A percentile compares a stretch with the other conserved stretches of the same genome.
phyloP scores from a whole-genome alignment of 2,113 vertebrate species.

The Ammospiza caudacuta region DNA sequence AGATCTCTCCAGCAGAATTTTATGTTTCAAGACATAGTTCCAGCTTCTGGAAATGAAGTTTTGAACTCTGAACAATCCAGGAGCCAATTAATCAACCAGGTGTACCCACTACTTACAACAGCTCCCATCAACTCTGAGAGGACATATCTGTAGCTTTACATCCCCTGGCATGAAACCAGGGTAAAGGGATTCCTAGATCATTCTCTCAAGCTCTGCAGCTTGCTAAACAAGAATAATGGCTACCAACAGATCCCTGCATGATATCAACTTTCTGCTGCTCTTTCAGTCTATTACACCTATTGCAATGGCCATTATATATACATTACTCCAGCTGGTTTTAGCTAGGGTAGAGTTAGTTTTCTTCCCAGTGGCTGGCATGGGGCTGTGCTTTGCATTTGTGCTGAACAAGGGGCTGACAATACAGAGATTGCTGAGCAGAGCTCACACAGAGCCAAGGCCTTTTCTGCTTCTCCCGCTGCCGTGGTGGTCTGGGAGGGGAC shows the following conservation, averaged over 20 bases:
- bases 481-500: not conserved
- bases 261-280: not conserved
- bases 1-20: not conserved
- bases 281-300: not conserved
- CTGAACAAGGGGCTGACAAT: not conserved
- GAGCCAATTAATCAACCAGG: not conserved
- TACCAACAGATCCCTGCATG: not conserved
- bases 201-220: not conserved
- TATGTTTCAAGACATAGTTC: not conserved
- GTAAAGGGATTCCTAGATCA: not conserved
- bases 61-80: not conserved
- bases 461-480: rapidly evolving
- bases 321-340: not conserved
- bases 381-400: not conserved
- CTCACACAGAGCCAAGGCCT: not conserved
- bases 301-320: not conserved
- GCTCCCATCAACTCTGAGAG: not conserved
- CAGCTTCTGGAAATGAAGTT: not conserved
- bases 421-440: not conserved
- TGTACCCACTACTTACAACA: not conserved
- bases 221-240: not conserved
- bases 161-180: not conserved
- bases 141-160: not conserved
- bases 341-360: not conserved
- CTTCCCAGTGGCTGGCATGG: too few species aligned